A percentile compares a stretch with the other conserved stretches of the same genome.
phyloP scores from a whole-genome alignment of 2,888 invertebrate genomes.

The Coleophora deauratella region DNA sequence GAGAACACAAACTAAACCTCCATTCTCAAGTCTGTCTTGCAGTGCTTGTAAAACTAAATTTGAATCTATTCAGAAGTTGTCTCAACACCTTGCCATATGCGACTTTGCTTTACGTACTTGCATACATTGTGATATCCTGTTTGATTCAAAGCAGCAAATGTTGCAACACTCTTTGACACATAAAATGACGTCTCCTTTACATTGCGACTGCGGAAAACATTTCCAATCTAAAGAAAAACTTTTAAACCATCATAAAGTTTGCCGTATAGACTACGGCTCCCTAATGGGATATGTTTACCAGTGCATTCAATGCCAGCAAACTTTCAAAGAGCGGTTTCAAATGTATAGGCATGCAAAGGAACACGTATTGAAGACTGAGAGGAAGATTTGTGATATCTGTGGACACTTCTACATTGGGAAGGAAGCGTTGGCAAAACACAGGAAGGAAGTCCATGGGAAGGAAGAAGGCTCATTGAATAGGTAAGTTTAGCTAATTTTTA shows the following conservation, averaged over 20 bases:
- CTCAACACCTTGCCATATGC: slow-evolving; percentile 54
- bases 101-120: slow-evolving; percentile 52
- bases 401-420: slow-evolving; percentile 42
- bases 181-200: slow-evolving; percentile 23
- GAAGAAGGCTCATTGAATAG: slow-evolving; percentile 35
- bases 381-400: slow-evolving; percentile 52
- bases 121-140: slow-evolving; percentile 43
- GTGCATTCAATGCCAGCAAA: slow-evolving; percentile 55
- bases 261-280: slow-evolving; percentile 40
- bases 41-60: slow-evolving; percentile 52
- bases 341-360: slow-evolving; percentile 53
- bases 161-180: slow-evolving; percentile 46
- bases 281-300: slow-evolving; percentile 42
- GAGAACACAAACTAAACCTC: slow-evolving; percentile 16
- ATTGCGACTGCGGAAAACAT: slow-evolving; percentile 46
- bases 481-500: slow-evolving; percentile 23
- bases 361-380: slow-evolving; percentile 44
- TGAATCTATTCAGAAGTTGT: slow-evolving; percentile 42
- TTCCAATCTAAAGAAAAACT: slow-evolving; percentile 42
- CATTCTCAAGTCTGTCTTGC: slow-evolving; percentile 37
- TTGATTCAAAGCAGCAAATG: slow-evolving; percentile 57
- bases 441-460: slow-evolving; percentile 38
- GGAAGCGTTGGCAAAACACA: slow-evolving; percentile 45
- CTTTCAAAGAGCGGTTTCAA: slow-evolving; percentile 46
- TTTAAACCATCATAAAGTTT: slow-evolving; percentile 42